Evolutionary conservation across 1,140 invertebrate genomes (phyloP), one percentile per base, ranked within the genome.

Genomic region (Radopholus similis): DNA sequence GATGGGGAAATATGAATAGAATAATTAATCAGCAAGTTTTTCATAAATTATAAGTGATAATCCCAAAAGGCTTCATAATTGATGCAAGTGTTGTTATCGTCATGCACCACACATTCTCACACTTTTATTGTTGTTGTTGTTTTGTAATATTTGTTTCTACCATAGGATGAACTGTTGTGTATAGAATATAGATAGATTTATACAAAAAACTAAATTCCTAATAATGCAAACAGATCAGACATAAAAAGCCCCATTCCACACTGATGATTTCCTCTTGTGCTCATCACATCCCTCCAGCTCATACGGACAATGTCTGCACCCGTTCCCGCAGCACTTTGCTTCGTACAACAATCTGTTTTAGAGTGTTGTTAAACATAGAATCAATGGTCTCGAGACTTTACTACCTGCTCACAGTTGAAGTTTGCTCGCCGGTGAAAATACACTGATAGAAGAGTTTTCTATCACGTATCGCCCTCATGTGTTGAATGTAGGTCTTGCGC

Each of bases 231-330:
- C 1, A 0, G 53, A 58, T 62, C 73, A 82, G 38, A 80, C 64
- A 71, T 72, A 81, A 71, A 60, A 70, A 35, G 68, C 66, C 2
- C 68, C 68, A 38, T 70, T 70, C 68, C 68, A 70, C 13, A 70
- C 34, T 8, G 49, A n/a, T 1, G 59, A 54, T 47, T 58, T 66
- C 35, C 64, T 69, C 9, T 75, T 30, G 23, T 78, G 47, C 32
- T 76, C 73, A 38, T 32, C 37, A 23, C 77, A 77, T 55, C 70
- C 75, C 26, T 74, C 71, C 38, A 70, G 23, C 37, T 74, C 78
- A 58, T 81, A 81, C 6, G 79, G 76, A 67, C 79, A 81, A 64
- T 81, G 79, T 49, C 79, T 58, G 60, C 79, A 81, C 23, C 80
- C 79, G 44, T 70, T 71, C 15, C 79, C 79, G 64, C 79, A 81